Conservation (phyloP, 1,140 invertebrate species). For the Drosophila triauraria region DNA sequence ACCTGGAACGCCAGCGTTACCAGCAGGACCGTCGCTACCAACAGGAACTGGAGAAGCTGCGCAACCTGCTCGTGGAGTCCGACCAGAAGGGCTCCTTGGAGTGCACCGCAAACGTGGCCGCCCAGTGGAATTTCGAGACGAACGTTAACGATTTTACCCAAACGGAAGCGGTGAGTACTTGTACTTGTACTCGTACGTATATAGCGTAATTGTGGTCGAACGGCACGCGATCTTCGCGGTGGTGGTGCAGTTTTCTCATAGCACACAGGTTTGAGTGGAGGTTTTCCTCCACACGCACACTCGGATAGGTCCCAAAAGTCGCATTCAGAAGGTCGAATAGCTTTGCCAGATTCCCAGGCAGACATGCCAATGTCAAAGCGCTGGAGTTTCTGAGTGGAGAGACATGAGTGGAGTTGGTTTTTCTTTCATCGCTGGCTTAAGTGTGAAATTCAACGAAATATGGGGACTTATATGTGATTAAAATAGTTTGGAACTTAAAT, state of each 20-base stretch:
- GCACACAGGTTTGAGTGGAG: constrained; percentile 7
- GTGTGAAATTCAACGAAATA: background rate
- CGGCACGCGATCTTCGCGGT: constrained; percentile 59
- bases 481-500: too few relatives aligned
- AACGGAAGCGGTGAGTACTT: constrained; percentile 90
- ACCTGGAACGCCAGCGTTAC: constrained; percentile 67
- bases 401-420: background rate
- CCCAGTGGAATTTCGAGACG: constrained; percentile 95
- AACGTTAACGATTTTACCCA: constrained; percentile 93
- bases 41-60: constrained; percentile 78
- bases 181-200: constrained; percentile 23
- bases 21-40: constrained; percentile 82
- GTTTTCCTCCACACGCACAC: constrained; percentile 46
- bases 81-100: constrained; percentile 91
- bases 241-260: constrained; percentile 53
- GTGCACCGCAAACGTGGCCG: constrained; percentile 92
- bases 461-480: too few relatives aligned
- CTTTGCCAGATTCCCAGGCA: constrained; percentile 66
- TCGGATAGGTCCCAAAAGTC: constrained; percentile 44
- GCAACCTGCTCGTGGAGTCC: constrained; percentile 88
- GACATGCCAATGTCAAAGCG: constrained; percentile 78
- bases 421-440: background rate
- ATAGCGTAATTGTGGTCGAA: constrained; percentile 42
- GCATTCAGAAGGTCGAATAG: constrained; percentile 57
- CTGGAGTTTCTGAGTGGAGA: constrained; percentile 30